A percentile compares a stretch with the other conserved stretches of the same genome.
Conservation (phyloP, 2,113 vertebrate genomes). For the Scolopax mira region DNA sequence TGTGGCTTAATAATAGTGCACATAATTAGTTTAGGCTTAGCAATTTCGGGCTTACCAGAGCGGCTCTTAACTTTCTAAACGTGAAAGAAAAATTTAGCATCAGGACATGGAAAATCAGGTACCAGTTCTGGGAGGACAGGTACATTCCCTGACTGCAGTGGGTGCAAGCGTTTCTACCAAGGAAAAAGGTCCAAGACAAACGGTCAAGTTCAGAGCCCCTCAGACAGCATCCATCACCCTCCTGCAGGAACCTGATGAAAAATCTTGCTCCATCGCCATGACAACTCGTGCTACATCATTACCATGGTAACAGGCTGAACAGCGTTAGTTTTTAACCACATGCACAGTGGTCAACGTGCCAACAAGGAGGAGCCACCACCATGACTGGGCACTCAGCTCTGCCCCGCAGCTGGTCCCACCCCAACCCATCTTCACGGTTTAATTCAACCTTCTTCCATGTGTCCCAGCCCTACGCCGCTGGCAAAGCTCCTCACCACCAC, state of each 20-base stretch:
- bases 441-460: background rate
- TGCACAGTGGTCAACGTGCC: background rate
- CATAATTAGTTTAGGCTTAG: background rate
- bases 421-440: background rate
- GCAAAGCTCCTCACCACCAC: background rate
- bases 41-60: background rate
- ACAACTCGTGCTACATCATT: slow-evolving; percentile 67
- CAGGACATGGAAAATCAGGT: background rate
- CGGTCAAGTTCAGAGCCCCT: slow-evolving; percentile 8
- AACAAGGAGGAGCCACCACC: background rate
- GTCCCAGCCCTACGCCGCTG: accelerated
- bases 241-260: slow-evolving; percentile 18
- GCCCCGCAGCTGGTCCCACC: background rate
- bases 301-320: slow-evolving; percentile 71
- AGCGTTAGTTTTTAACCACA: slow-evolving; percentile 52
- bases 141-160: background rate
- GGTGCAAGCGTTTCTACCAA: background rate
- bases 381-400: accelerated
- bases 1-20: background rate
- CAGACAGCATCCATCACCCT: slow-evolving; percentile 28
- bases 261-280: slow-evolving; percentile 68
- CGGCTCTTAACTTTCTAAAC: background rate
- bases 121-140: background rate
- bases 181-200: background rate
- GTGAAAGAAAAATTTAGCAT: background rate